These are phyloP conservation scores for Iselma pallidipennis DNA, from an alignment of 2,888 invertebrate species.

Conservation along the genomic window DNA sequence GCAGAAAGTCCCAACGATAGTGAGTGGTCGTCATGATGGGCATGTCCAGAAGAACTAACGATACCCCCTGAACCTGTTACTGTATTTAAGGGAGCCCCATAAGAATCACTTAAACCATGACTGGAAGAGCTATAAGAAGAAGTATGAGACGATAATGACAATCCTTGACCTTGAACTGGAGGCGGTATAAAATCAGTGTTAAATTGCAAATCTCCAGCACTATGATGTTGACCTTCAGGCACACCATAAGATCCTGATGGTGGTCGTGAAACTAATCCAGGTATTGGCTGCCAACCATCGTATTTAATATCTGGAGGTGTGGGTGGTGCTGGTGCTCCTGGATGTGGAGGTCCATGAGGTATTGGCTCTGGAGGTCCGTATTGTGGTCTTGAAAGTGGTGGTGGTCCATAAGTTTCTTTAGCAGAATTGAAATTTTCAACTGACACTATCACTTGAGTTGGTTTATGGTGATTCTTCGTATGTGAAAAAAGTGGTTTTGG, in stretches of 20 bases:
- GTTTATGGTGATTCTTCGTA: neutral
- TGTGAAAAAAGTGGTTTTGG: neutral
- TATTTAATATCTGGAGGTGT: constrained; percentile 76
- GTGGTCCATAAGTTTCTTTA: constrained; percentile 56
- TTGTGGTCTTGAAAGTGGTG: constrained; percentile 50
- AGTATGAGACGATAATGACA: constrained; percentile 23
- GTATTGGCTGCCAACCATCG: constrained; percentile 87
- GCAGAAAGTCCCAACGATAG: constrained; percentile 36
- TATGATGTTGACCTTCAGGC: constrained; percentile 42
- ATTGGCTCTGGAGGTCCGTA: constrained; percentile 67
- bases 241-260: constrained; percentile 46
- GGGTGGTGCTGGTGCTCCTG: constrained; percentile 73
- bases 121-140: constrained; percentile 12
- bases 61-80: constrained; percentile 54
- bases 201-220: constrained; percentile 52
- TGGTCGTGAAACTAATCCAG: constrained; percentile 62
- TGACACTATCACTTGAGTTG: constrained; percentile 11
- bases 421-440: constrained; percentile 6
- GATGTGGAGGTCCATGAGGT: constrained; percentile 64
- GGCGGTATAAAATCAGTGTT: constrained; percentile 48
- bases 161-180: constrained; percentile 34
- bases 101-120: constrained; percentile 57
- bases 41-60: constrained; percentile 46
- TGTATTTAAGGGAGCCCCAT: constrained; percentile 58
- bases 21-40: constrained; percentile 38